Evolutionary conservation across 1,140 invertebrate species (phyloP), one percentile per base, ranked within the genome.

Genomic region (Orchesella cincta): DNA sequence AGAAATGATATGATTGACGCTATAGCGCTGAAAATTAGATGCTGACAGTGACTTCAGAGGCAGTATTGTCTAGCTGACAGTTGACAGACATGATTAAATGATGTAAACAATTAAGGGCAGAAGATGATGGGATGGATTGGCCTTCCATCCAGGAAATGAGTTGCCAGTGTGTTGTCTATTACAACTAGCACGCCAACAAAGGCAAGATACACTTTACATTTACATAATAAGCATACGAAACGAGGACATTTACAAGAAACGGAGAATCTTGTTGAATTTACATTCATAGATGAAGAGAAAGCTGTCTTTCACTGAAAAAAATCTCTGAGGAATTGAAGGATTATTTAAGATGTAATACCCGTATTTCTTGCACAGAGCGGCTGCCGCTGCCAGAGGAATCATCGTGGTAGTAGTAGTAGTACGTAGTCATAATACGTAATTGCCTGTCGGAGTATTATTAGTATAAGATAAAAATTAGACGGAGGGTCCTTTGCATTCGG

Each of bases 331-430:
- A 67, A 67, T 67, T 67, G 62, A 67, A 33, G 62, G 62, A 67
- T 67, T 67, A 67, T 67, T 67, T 67, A 67, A 67, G 23, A 67
- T 67, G 62, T 67, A 67, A 67, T 67, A 67, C 62, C 62, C 62
- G 62, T 67, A 67, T 67, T 33, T 67, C 62, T 12, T 67, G 8
- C 12, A 8, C 62, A 18, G 39, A 46, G 39, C 39, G 39, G 39
- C n/a, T n/a, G n/a, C n/a, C 54, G 8, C 33, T 29, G 29, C 62
- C n/a, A n/a, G 2, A 33, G 62, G 31, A 67, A 67, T 67, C 62
- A 67, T 67, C 62, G n/a, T 67, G 3, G 23, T 46, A 12, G 54
- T 57, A 12, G 54, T 57, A 12, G 62, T 67, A 26, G 33, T 67
- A 26, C 54, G 62, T 67, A 26, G 33, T 67, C 62, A 67, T 67